Evolutionary conservation across 30 jellyfish, hydroid and myxozoan species (phyloP), one percentile per base, ranked within the genome.

Genomic region (Aurelia sp.): DNA sequence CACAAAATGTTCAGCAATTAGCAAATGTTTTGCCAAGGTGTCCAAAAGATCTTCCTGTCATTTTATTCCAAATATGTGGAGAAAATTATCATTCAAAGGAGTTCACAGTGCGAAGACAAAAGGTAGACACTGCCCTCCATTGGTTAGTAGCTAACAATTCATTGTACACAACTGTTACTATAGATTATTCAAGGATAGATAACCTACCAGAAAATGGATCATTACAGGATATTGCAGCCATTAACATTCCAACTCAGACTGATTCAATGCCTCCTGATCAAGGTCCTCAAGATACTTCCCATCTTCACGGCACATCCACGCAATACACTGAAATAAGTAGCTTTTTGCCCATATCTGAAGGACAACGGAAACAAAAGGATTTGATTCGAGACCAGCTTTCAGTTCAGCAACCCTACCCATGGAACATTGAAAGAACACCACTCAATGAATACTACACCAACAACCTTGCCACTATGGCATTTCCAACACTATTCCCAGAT

Each of bases 131-230:
- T 27, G 91, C 96, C 19, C 59, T 87, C 24, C 86, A 66, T 8
- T 87, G 96, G 96, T 66, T 87, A 72, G 71, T 87, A 13, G 66
- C 68, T 4, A 75, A 76, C 20, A 75, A 86, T 69, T 85, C 84
- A 31, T 11, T 63, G 31, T 86, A 86, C 78, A 63, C 61, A 41
- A 84, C 73, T 4, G 33, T 85, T 30, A 62, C 17, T 30, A 74
- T 85, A 30, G 79, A 85, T 77, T 59, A 35, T 27, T 72, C 22
- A 59, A 17, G 27, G 8, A n/a, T 84, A 12, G 8, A 38, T 13
- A 51, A 61, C 58, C 40, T 84, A 16, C 93, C 89, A 24, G 67
- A 71, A 68, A 21, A 67, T 82, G 92, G 66, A 7, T 27, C 33
- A 27, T 27, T 27, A 27, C 33, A 27, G 33, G 33, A 27, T 27